A percentile compares a stretch with the other conserved stretches of the same genome.
Evolutionary conservation across 1,140 invertebrate species (phyloP).

Genomic region (Chrysomallon squamiferum): DNA sequence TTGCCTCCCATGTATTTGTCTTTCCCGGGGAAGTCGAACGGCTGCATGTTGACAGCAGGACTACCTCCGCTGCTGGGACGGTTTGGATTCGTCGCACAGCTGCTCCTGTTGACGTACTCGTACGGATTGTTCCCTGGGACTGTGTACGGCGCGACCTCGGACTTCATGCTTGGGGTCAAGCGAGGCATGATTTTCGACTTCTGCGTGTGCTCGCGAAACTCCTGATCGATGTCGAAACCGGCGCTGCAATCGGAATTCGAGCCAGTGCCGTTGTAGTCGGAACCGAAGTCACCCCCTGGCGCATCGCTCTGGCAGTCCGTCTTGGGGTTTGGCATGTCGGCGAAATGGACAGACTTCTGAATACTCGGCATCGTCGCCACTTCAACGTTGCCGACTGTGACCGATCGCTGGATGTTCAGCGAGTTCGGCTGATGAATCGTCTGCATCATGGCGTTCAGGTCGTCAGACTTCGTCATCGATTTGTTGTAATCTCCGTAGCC

Average conservation of each 20-base stretch:
- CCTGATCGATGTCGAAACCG: conserved; percentile 43
- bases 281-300: conserved; percentile 17
- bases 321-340: conserved; percentile 27
- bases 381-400: neutral
- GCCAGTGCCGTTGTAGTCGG: conserved; percentile 4
- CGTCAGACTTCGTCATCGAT: neutral
- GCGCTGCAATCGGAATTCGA: conserved; percentile 25
- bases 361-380: neutral
- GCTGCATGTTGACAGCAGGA: conserved; percentile 28
- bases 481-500: neutral
- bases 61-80: conserved; percentile 22
- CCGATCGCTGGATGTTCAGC: neutral
- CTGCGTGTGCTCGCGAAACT: conserved; percentile 40
- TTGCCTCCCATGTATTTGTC: conserved; percentile 11
- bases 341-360: conserved; percentile 53
- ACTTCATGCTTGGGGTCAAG: conserved; percentile 40
- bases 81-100: conserved; percentile 21
- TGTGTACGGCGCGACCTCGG: conserved; percentile 55
- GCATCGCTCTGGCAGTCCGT: conserved; percentile 19
- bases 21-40: conserved; percentile 34
- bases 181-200: conserved; percentile 51
- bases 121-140: conserved; percentile 29
- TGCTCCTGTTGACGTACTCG: conserved; percentile 24
- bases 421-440: conserved; percentile 6
- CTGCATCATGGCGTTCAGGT: conserved; percentile 7